Evolutionary conservation across 1,140 invertebrate genomes (phyloP), one percentile per base, ranked within the genome.

Genomic region (Dendrolimus kikuchii): DNA sequence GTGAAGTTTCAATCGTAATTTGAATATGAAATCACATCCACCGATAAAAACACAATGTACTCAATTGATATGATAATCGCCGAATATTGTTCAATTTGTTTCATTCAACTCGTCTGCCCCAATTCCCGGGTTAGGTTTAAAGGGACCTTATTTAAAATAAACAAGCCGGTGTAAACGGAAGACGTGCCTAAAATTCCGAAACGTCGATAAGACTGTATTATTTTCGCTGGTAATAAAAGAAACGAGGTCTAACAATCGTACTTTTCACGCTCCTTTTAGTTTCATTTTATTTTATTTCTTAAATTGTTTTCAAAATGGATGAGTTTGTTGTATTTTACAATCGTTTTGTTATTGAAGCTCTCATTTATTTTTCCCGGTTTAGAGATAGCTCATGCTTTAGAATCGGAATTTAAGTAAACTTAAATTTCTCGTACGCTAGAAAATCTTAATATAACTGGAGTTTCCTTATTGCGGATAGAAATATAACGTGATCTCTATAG

Each of bases 111-210:
- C 73, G 70, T 71, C 57, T 64, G 69, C 58, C 55, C 63, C 63
- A 38, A 57, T 71, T 75, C 74, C 69, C 51, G 71, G 69, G 77
- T 82, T 84, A 79, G 68, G 74, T 84, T 84, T 80, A 80, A 74
- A 74, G 66, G 69, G 78, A 78, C 79, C 76, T 82, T 83, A 83
- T 81, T 83, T 78, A 80, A 82, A 82, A 79, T 80, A 81, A 85
- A 85, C 79, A 82, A 67, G 66, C 62, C 64, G 70, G 76, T 76
- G 80, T 81, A 77, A 81, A 77, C 74, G 77, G 59, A 47, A 42
- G 58, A 81, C 81, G 81, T 84, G 78, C 65, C 63, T 66, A 57
- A 81, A 81, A 81, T 84, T 69, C 68, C 49, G 62, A 80, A 68
- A 64, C 58, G 63, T 66, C 68, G 65, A 75, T 75, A 71, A 60